A percentile compares a stretch with the other conserved stretches of the same genome.
Conservation (phyloP, 1,140 invertebrate species). For the Lithobius niger region DNA sequence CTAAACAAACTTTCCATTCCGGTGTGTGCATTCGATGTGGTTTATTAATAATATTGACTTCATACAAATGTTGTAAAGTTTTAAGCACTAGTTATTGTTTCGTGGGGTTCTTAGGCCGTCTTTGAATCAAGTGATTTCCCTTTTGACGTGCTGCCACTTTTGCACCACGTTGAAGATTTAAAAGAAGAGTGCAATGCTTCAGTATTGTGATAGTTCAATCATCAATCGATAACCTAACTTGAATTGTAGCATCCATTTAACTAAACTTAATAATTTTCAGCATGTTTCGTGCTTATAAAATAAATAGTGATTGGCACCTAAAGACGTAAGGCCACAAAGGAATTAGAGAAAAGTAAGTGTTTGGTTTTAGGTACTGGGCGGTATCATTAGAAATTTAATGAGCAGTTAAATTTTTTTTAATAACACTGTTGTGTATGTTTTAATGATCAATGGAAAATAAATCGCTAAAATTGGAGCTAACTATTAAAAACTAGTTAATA, state of each 20-base stretch:
- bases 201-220: not conserved
- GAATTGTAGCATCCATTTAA: not conserved
- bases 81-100: not conserved
- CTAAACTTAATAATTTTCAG: not conserved
- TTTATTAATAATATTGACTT: not conserved
- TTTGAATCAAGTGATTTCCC: no score
- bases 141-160: not conserved
- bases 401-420: no score
- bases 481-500: no score
- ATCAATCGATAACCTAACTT: not conserved
- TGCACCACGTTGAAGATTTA: not conserved
- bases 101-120: not conserved
- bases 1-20: not conserved
- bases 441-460: no score
- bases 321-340: not conserved
- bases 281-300: not conserved
- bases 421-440: no score
- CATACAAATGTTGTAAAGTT: not conserved
- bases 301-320: not conserved
- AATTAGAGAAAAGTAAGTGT: no score
- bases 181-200: not conserved
- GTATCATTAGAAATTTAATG: no score
- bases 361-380: no score
- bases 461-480: no score
- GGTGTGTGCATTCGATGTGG: not conserved